phyloP scores from a whole-genome alignment of 1,140 invertebrate genomes.

The Elymnias hypermnestra region DNA sequence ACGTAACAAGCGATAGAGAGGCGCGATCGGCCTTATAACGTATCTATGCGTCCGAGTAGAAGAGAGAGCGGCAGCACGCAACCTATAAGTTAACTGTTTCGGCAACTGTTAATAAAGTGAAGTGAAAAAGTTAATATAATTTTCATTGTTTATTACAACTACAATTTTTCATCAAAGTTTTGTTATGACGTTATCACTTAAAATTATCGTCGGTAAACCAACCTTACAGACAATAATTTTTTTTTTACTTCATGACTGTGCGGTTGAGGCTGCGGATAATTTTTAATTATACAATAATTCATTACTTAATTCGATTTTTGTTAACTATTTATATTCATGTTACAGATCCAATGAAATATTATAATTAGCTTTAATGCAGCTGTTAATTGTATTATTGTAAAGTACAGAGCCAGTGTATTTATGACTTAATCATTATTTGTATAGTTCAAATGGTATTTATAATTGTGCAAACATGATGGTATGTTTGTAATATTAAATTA shows the following conservation, averaged over 20 bases:
- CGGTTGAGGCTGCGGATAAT: slow-evolving; percentile 33
- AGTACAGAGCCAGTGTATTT: slow-evolving; percentile 72
- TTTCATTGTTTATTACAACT: too few relatives aligned
- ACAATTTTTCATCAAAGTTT: too few relatives aligned
- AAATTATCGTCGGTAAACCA: too few relatives aligned
- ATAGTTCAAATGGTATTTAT: slow-evolving; percentile 73
- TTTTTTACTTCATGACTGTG: slow-evolving; percentile 10
- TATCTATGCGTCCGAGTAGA: too few relatives aligned
- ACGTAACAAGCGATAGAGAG: too few relatives aligned
- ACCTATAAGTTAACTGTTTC: too few relatives aligned
- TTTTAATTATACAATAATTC: slow-evolving; percentile 53
- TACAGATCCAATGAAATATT: slow-evolving; percentile 64
- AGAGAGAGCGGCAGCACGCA: too few relatives aligned
- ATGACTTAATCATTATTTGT: slow-evolving; percentile 73
- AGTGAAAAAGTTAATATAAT: too few relatives aligned
- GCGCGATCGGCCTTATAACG: too few relatives aligned
- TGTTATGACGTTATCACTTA: too few relatives aligned
- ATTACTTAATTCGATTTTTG: slow-evolving; percentile 64
- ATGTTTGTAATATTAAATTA: slow-evolving; percentile 72
- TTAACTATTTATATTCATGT: slow-evolving; percentile 74
- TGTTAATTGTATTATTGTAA: slow-evolving; percentile 68
- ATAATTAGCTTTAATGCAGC: slow-evolving; percentile 70
- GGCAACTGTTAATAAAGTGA: too few relatives aligned
- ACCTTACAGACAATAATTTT: too few relatives aligned
- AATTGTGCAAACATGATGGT: slow-evolving; percentile 55